Evolutionary conservation across 2,888 invertebrate species (phyloP).

Genomic region (Orthosia gracilis): DNA sequence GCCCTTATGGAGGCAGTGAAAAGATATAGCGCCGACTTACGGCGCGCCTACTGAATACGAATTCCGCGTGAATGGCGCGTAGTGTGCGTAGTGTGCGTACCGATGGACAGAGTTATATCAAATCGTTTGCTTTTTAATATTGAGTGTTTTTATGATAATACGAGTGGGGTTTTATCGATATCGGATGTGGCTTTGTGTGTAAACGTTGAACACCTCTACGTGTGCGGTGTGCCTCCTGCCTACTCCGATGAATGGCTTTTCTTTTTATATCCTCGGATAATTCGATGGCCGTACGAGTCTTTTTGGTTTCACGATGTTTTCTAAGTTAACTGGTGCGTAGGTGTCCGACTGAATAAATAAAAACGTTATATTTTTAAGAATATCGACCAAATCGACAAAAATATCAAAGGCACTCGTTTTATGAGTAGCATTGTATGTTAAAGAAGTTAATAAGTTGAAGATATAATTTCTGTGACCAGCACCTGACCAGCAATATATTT

Average conservation of each 20-base stretch:
- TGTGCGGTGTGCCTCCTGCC: slow-evolving; percentile 62
- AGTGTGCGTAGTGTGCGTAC: slow-evolving; percentile 70
- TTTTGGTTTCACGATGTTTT: slow-evolving; percentile 27
- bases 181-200: slow-evolving; percentile 71
- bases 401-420: background rate
- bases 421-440: too few relatives aligned
- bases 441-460: too few relatives aligned
- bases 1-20: slow-evolving; percentile 86
- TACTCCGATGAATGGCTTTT: slow-evolving; percentile 44
- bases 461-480: background rate
- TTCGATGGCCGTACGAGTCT: slow-evolving; percentile 29
- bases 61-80: slow-evolving; percentile 80
- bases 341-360: background rate
- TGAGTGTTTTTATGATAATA: slow-evolving; percentile 82
- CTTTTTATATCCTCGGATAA: slow-evolving; percentile 55
- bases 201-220: slow-evolving; percentile 72
- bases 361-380: background rate
- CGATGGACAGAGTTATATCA: slow-evolving; percentile 81
- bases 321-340: background rate
- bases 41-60: slow-evolving; percentile 84
- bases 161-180: slow-evolving; percentile 76
- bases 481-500: background rate
- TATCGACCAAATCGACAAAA: background rate
- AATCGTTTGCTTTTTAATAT: slow-evolving; percentile 84
- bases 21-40: slow-evolving; percentile 83